Conservation (phyloP, 1,140 invertebrate genomes). For the Euura lappo region DNA sequence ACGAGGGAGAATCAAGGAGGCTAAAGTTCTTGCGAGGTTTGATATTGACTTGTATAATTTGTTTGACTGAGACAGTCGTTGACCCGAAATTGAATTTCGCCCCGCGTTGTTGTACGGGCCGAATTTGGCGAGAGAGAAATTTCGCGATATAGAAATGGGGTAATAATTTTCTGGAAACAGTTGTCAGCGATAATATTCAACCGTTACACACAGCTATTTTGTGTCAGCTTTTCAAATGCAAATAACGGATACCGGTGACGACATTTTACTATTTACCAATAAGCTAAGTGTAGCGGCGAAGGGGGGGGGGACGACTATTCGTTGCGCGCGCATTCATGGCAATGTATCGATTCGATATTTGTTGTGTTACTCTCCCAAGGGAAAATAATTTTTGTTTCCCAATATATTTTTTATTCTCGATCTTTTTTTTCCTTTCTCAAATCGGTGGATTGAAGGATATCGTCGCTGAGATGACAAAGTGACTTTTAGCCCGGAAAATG, state of each 20-base stretch:
- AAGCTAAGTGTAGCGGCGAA: constrained; percentile 25
- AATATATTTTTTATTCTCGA: background rate
- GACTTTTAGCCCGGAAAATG: too few species aligned
- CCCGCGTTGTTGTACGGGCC: background rate
- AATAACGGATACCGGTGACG: constrained; percentile 16
- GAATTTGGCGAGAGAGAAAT: background rate
- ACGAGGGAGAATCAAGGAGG: too few species aligned
- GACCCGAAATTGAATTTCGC: background rate
- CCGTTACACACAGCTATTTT: background rate
- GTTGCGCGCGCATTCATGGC: constrained; percentile 35
- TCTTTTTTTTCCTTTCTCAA: background rate
- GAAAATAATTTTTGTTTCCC: constrained; percentile 6
- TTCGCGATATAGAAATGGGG: background rate
- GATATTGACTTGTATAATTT: background rate
- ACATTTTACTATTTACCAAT: constrained; percentile 34
- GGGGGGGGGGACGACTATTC: constrained; percentile 25
- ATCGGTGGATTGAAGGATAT: background rate
- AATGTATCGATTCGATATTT: constrained; percentile 46
- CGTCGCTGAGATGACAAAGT: background rate
- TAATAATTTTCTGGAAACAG: too few species aligned
- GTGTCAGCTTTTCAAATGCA: constrained; percentile 17
- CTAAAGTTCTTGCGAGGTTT: too few species aligned
- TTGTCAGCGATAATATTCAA: too few species aligned
- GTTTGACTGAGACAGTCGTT: background rate
- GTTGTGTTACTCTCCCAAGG: constrained; percentile 34